These are phyloP conservation scores for Marronus borbonicus DNA, from an alignment of 2,888 invertebrate genomes.

Conservation along the genomic window DNA sequence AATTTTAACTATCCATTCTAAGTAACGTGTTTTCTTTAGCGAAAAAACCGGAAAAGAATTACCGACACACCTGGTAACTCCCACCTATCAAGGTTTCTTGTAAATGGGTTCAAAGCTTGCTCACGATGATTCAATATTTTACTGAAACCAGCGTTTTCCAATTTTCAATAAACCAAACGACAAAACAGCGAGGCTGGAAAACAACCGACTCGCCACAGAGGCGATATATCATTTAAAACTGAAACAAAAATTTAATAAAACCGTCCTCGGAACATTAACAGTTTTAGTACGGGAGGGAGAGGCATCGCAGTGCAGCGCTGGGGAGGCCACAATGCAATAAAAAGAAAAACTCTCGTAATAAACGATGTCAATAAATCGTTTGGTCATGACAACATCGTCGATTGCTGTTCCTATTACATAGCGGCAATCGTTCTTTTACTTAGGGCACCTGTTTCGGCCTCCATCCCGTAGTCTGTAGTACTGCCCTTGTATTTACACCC, in stretches of 20 bases:
- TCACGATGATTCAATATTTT: background rate
- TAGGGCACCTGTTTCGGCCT: conserved; percentile 52
- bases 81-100: background rate
- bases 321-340: conserved; percentile 52
- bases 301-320: conserved; percentile 33
- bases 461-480: conserved; percentile 49
- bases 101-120: background rate
- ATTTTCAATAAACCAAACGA: conserved; percentile 16
- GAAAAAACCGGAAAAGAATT: too few relatives aligned
- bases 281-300: conserved; percentile 34
- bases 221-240: conserved; percentile 47
- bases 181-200: background rate
- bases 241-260: conserved; percentile 51
- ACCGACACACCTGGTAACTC: too few relatives aligned
- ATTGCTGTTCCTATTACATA: conserved; percentile 38
- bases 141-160: background rate
- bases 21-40: too few relatives aligned
- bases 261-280: conserved; percentile 48
- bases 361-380: conserved; percentile 60
- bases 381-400: conserved; percentile 56
- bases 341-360: conserved; percentile 57
- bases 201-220: conserved; percentile 5
- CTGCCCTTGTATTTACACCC: conserved; percentile 54
- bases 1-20: too few relatives aligned
- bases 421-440: conserved; percentile 26